Evolutionary conservation across 2,797 vertebrate species (phyloP).

Genomic region (Oryzias dopingdopingensis): DNA sequence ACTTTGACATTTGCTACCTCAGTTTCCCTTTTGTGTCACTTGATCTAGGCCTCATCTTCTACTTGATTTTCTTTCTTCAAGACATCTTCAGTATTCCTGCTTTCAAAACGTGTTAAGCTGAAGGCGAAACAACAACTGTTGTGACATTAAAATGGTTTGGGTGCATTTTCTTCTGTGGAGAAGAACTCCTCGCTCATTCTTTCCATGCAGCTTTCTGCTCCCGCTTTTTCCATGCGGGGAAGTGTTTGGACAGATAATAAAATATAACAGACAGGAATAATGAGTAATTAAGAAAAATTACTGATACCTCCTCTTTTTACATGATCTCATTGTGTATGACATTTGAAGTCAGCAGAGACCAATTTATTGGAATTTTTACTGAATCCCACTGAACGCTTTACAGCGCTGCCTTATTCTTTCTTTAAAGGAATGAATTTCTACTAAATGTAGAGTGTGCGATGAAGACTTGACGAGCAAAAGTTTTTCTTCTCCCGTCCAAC

Average conservation of each 20-base stretch:
- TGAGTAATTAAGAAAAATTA: constrained; percentile 42
- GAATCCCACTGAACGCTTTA: constrained; percentile 5
- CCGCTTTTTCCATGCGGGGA: constrained; percentile 54
- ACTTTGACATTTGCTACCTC: constrained; percentile 20
- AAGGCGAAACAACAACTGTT: constrained; percentile 6
- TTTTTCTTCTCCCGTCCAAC: not conserved
- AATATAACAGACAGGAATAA: constrained; percentile 50
- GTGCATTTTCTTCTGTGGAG: constrained; percentile 33
- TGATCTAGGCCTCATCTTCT: constrained; percentile 15
- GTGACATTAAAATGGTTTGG: constrained; percentile 12
- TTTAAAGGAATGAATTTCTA: not conserved
- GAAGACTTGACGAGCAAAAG: not conserved
- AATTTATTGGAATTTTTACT: constrained; percentile 12
- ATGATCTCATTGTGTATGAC: constrained; percentile 51
- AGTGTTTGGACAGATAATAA: constrained; percentile 60
- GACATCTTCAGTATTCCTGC: constrained; percentile 4
- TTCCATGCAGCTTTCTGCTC: constrained; percentile 57
- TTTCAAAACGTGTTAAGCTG: not conserved
- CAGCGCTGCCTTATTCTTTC: not conserved
- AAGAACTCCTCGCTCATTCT: constrained; percentile 56
- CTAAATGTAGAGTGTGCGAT: not conserved
- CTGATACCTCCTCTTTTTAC: constrained; percentile 41
- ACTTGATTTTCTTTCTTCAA: constrained; percentile 22
- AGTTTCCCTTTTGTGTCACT: not conserved
- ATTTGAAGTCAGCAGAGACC: constrained; percentile 39